Conservation (phyloP, 2,113 vertebrate species). For the Leptodactylus fuscus region DNA sequence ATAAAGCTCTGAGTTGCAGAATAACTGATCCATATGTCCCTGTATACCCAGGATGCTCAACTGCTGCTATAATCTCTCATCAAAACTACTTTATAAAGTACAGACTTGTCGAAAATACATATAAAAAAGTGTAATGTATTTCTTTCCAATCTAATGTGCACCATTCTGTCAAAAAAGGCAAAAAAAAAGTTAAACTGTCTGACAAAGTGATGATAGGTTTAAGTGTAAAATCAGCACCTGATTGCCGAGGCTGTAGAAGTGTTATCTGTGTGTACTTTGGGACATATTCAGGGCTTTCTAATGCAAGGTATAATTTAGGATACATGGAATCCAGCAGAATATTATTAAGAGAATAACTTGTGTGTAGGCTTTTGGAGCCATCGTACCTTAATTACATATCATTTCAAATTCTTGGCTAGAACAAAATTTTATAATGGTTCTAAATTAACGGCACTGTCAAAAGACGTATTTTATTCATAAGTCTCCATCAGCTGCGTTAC, state of each 20-base stretch:
- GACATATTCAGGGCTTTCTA: conserved; percentile 22
- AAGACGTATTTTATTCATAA: conserved; percentile 52
- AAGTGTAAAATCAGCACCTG: not conserved
- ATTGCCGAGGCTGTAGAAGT: conserved; percentile 8
- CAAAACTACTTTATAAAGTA: not conserved
- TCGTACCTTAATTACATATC: conserved; percentile 38
- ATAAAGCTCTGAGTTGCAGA: not conserved
- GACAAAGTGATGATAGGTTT: conserved; percentile 25
- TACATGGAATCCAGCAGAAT: not conserved
- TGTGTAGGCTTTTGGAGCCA: conserved; percentile 18
- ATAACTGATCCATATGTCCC: not conserved
- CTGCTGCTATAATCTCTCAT: not conserved
- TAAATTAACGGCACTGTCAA: conserved; percentile 43
- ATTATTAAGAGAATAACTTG: conserved; percentile 36
- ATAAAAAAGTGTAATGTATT: not conserved
- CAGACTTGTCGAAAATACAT: not conserved
- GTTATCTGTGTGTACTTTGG: conserved; percentile 4
- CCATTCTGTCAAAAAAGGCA: not conserved
- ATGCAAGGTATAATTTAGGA: conserved; percentile 30
- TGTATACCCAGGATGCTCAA: not conserved
- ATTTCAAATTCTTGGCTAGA: conserved; percentile 45
- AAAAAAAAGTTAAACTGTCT: not conserved
- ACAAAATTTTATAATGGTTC: conserved; percentile 49
- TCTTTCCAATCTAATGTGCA: not conserved
- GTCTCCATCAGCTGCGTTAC: conserved; percentile 51